Evolutionary conservation across 2,797 vertebrate genomes (phyloP).

Genomic region (Setipinna tenuifilis): DNA sequence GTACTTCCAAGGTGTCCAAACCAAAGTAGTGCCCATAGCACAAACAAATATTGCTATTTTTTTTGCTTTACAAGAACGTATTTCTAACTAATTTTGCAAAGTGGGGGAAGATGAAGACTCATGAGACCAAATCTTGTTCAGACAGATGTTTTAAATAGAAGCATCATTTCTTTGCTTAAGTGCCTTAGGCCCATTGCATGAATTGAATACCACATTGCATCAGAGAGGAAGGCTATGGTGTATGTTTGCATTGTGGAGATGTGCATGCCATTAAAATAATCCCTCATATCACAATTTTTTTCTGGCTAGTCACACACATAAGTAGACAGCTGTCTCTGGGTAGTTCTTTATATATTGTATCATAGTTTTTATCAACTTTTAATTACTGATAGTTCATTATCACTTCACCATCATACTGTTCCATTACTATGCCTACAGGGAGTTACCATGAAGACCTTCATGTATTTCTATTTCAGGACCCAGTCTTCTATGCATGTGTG

Average conservation of each 20-base stretch:
- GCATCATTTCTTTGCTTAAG: constrained; percentile 20
- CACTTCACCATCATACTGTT: not conserved
- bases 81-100: constrained; percentile 1
- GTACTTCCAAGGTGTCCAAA: constrained; percentile 55
- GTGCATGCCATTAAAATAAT: not conserved
- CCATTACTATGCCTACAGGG: not conserved
- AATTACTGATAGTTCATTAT: not conserved
- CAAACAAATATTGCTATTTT: constrained; percentile 54
- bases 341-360: no score
- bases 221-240: not conserved
- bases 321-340: not conserved
- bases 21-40: constrained; percentile 55
- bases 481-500: not conserved
- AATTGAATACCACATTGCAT: not conserved
- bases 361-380: not conserved
- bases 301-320: not conserved
- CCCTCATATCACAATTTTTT: not conserved
- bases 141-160: constrained; percentile 36
- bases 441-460: not conserved
- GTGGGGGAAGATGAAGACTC: constrained; percentile 9
- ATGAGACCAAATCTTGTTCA: constrained; percentile 43
- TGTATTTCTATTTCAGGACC: not conserved
- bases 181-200: constrained; percentile 8
- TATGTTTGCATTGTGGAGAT: not conserved
- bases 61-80: not conserved